phyloP scores from a whole-genome alignment of 2,797 vertebrate species.

The Propithecus perrieri region DNA sequence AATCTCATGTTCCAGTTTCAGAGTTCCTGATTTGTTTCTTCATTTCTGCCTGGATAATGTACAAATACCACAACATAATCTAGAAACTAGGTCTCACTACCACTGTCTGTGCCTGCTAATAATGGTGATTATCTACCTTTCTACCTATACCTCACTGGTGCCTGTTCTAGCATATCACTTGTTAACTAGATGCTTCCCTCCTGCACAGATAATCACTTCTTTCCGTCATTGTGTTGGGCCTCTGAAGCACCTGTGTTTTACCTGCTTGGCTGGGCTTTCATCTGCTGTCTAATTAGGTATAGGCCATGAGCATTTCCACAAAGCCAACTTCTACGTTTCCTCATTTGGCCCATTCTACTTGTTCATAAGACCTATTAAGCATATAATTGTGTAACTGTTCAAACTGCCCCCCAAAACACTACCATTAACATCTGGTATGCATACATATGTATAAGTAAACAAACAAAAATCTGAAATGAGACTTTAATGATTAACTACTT shows the following conservation, averaged over 20 bases:
- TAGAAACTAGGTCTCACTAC: background rate
- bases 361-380: background rate
- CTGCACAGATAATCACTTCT: background rate
- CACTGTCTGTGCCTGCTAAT: background rate
- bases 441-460: background rate
- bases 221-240: background rate
- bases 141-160: background rate
- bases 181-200: background rate
- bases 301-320: background rate
- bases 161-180: background rate
- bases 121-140: background rate
- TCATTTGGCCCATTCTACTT: constrained; percentile 2
- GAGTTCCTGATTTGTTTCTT: constrained; percentile 33
- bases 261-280: background rate
- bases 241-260: background rate
- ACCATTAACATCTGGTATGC: background rate
- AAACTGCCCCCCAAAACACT: background rate
- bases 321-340: background rate
- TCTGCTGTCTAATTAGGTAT: background rate
- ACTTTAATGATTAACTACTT: constrained; percentile 15
- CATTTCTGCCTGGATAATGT: background rate
- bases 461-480: constrained; percentile 42
- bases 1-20: constrained; percentile 33
- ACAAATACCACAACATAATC: background rate
- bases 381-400: background rate